Evolutionary conservation across 2,888 invertebrate species (phyloP), one percentile per base, ranked within the genome.

Genomic region (Drosophila antonietae): DNA sequence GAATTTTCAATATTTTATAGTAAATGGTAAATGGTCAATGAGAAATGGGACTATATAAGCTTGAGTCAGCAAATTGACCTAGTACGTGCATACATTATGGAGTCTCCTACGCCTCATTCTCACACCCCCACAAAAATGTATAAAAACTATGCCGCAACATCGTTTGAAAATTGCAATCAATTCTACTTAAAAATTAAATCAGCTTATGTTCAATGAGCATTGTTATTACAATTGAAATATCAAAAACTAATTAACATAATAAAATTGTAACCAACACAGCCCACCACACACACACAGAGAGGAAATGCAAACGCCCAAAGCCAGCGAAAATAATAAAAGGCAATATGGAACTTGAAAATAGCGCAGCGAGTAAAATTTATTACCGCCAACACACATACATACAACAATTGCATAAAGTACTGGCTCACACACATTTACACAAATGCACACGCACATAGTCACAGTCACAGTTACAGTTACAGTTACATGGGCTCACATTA

Each of bases 171-270:
- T 15, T 64, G 28, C 28, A 69, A 23, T 47, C 43, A 41, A 39
- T 23, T 23, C 8, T 23, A 4, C 20, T 41, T 35, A 43, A 49
- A 55, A 56, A 56, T 20, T 12, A 35, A 72, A 53, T 73, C 57
- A 53, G 47, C 52, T 57, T 44, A 44, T 57, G 44, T 15, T 47
- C 12, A 53, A 20, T 9, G 18, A 15, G 41, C 66, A 55, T 73
- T 73, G 78, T 69, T 55, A 68, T 70, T 75, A 53, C 77, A 83
- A 80, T 80, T 83, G 77, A 83, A 83, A 88, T 86, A 83, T 83
- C 83, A 68, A 83, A 86, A 63, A 70, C 86, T 88, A 88, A 82
- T 82, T 82, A 82, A 67, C 89, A 82, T 83, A 86, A 88, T 83
- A 80, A 83, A 71, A 78, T 67, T 72, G 61, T 62, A 63, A 47